phyloP scores from a whole-genome alignment of 2,797 vertebrate species.

The Buceros bicornis region DNA sequence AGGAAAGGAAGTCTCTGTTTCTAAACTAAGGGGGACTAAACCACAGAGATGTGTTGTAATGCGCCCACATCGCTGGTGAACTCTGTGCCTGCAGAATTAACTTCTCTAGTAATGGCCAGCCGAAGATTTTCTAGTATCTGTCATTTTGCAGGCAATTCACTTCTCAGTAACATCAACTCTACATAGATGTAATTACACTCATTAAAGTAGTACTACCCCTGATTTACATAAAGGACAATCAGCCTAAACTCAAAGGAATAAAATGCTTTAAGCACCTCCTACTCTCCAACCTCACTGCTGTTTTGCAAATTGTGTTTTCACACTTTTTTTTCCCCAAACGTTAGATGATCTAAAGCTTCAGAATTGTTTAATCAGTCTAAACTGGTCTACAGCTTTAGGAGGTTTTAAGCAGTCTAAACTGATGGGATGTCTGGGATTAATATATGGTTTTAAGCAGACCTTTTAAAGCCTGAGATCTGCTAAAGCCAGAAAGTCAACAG shows the following conservation, averaged over 20 bases:
- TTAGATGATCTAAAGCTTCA: constrained; percentile 33
- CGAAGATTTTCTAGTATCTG: neutral
- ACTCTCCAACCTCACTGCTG: neutral
- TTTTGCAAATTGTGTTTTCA: constrained; percentile 18
- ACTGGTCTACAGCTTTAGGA: neutral
- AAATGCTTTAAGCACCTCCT: constrained; percentile 9
- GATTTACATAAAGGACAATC: constrained; percentile 49
- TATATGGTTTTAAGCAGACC: neutral
- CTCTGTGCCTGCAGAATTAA: neutral
- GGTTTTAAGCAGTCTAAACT: constrained; percentile 13
- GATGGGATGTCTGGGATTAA: neutral
- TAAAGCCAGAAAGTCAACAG: constrained; percentile 55
- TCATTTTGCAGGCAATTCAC: neutral
- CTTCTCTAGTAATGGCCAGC: neutral
- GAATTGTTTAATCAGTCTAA: constrained; percentile 40
- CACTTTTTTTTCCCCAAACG: neutral
- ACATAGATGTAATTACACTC: neutral
- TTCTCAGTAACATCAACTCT: constrained; percentile 1
- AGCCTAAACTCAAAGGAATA: constrained; percentile 33
- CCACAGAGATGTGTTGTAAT: neutral
- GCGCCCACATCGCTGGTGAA: neutral
- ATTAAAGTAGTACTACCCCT: constrained; percentile 34
- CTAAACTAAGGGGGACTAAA: neutral
- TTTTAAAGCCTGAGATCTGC: constrained; percentile 21
- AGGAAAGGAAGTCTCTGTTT: neutral